A percentile compares a stretch with the other conserved stretches of the same genome.
Conservation (phyloP, 2,797 vertebrate species). For the Spizella passerina region DNA sequence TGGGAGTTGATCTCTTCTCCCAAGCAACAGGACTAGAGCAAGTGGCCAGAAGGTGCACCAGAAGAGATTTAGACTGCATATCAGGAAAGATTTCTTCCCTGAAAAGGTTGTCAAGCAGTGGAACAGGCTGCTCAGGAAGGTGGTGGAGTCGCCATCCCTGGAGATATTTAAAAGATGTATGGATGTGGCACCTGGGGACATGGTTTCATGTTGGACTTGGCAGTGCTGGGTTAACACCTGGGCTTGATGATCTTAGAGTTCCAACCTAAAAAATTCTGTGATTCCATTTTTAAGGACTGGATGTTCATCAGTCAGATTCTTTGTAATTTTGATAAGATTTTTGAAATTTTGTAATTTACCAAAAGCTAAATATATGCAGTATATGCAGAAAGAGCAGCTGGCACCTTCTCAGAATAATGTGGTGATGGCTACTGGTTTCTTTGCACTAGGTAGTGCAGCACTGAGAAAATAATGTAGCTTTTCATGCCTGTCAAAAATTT, state of each 20-base stretch:
- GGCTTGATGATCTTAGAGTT: not conserved
- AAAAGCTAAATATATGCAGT: not conserved
- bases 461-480: not conserved
- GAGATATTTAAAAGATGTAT: not conserved
- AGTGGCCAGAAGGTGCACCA: not conserved
- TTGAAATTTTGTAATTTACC: too few relatives aligned
- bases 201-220: not conserved
- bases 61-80: not conserved
- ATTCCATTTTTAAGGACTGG: not conserved
- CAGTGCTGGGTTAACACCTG: fast-evolving
- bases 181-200: not conserved
- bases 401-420: not conserved
- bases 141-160: not conserved
- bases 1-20: not conserved
- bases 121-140: not conserved
- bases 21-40: not conserved
- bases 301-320: not conserved
- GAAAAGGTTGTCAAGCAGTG: not conserved
- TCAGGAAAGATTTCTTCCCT: not conserved
- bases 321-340: not conserved
- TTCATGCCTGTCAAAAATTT: not conserved
- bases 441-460: not conserved
- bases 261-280: fast-evolving
- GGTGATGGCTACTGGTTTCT: not conserved
- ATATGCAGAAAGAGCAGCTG: not conserved